Evolutionary conservation across 2,888 invertebrate genomes (phyloP), one percentile per base, ranked within the genome.

Genomic region (Clistopyga incitator): DNA sequence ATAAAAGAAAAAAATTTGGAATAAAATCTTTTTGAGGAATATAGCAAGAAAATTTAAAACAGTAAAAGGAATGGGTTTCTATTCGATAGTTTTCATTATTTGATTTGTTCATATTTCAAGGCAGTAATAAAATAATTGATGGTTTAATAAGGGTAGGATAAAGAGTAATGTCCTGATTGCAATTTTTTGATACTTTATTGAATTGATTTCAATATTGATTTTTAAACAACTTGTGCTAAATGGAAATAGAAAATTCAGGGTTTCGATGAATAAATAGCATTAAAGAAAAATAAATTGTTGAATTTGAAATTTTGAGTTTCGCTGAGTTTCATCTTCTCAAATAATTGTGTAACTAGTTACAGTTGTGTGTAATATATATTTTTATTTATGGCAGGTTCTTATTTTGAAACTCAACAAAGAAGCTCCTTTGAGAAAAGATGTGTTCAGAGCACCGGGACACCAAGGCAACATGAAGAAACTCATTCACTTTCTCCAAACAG

Each of bases 381-480:
- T 42, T 45, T 50, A 1, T 23, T 64, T 65, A 61, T 91, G 93
- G 83, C 91, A 97, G 97, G 97, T 98, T 90, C 95, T 98, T 89
- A 97, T 98, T 90, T 93, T 99, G 88, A 98, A 98, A 94, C 94
- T 98, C 86, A 98, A 98, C 93, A 98, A 98, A 94, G 98, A 98
- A 94, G 98, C 98, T 45, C 98, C 98, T 1, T 95, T 97, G 90
- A 96, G 98, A 76, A 97, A 98, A 89, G 98, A 99, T 94, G 98
- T 98, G 59, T 98, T 98, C 94, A 95, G 98, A 82, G 98, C 98
- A 70, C 98, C 98, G 0, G 98, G 98, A 0, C 98, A 98, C 93
- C 98, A 98, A 94, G 98, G 97, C 23, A 97, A 97, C 87, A 98
- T 98, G 97, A 98, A 98, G 93, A 98, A 98, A 93, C 95, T 98